These are phyloP conservation scores for Dryococelus australis DNA, from an alignment of 2,888 invertebrate genomes.

Conservation along the genomic window DNA sequence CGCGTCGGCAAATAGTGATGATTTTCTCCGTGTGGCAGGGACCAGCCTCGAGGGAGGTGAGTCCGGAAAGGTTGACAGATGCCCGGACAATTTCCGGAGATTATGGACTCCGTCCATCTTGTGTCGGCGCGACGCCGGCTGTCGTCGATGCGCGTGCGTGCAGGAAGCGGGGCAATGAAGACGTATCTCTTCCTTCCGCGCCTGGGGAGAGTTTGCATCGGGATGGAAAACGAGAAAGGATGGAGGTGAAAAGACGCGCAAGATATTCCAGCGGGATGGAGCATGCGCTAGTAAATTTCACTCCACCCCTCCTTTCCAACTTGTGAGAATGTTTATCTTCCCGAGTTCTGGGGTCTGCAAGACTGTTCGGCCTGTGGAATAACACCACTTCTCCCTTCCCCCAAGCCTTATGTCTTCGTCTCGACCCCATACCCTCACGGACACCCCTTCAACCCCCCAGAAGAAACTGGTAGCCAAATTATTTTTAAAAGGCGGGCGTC, in stretches of 20 bases:
- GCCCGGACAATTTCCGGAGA: too few species aligned
- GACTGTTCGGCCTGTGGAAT: not conserved
- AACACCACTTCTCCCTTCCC: not conserved
- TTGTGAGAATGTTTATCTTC: not conserved
- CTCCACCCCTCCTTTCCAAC: not conserved
- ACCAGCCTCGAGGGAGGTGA: too few species aligned
- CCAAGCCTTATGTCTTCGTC: not conserved
- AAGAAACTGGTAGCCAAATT: slow-evolving; percentile 16
- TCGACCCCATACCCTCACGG: not conserved
- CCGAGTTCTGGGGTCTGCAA: not conserved
- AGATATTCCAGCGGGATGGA: not conserved
- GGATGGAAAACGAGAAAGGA: not conserved
- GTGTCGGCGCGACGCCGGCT: too few species aligned
- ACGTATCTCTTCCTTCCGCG: too few species aligned
- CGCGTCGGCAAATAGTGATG: too few species aligned
- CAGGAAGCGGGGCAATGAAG: too few species aligned
- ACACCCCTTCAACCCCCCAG: not conserved
- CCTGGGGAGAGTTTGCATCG: too few species aligned
- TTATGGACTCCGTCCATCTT: too few species aligned
- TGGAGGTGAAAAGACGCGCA: not conserved
- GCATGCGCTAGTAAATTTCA: not conserved
- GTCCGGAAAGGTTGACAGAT: too few species aligned
- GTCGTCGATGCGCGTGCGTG: too few species aligned
- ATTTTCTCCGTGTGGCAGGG: too few species aligned
- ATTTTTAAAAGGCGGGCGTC: not conserved